Evolutionary conservation across 2,797 vertebrate genomes (phyloP).

Genomic region (Borostomias antarcticus): DNA sequence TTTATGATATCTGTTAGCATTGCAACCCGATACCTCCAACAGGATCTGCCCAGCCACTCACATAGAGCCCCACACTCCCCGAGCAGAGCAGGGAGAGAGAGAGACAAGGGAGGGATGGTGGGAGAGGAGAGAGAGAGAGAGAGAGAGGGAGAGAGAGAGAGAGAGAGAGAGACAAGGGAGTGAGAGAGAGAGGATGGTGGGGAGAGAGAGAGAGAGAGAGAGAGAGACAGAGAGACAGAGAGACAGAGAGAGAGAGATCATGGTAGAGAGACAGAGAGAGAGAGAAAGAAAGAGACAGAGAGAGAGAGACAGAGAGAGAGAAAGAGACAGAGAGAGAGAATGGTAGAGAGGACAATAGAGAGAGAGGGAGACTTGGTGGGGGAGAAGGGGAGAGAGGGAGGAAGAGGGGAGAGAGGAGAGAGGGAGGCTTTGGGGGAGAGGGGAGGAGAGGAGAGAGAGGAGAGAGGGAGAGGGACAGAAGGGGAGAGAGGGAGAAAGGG

Average conservation of each 20-base stretch:
- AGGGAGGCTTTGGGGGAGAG: constrained; percentile 34
- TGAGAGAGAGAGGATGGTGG: background rate
- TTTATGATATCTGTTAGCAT: constrained; percentile 52
- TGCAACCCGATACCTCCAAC: constrained; percentile 53
- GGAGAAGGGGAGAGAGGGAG: background rate
- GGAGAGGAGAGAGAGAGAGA: background rate
- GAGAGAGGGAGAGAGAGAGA: background rate
- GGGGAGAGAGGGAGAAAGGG: constrained; percentile 35
- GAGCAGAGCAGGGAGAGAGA: constrained; percentile 13
- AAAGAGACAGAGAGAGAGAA: too few species aligned
- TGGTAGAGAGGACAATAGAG: background rate
- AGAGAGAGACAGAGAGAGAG: constrained; percentile 32
- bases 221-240: too few species aligned
- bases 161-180: background rate
- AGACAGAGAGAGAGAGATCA: background rate
- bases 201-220: background rate
- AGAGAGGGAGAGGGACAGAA: constrained; percentile 11
- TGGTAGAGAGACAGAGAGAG: background rate
- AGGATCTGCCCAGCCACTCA: constrained; percentile 39
- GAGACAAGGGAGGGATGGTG: too few species aligned
- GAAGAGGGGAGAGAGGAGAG: background rate
- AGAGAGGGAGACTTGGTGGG: background rate
- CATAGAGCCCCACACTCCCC: constrained; percentile 35
- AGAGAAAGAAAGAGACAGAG: constrained; percentile 23
- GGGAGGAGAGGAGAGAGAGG: background rate